Conservation (phyloP, 2,113 vertebrate genomes). For the Nothobranchius kuhntae region DNA sequence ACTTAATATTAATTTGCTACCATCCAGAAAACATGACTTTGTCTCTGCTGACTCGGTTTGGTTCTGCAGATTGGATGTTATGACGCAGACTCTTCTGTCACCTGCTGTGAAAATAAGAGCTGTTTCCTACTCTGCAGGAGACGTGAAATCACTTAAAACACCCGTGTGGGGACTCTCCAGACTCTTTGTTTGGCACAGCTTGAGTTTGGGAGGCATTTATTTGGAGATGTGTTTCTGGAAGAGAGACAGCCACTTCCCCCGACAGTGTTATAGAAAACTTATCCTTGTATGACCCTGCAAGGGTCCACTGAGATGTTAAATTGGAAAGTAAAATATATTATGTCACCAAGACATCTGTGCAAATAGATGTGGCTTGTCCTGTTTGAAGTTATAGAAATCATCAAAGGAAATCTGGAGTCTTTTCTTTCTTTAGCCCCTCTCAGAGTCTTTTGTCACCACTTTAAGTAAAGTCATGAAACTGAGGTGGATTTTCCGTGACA, state of each 20-base stretch:
- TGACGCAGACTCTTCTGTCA: constrained; percentile 26
- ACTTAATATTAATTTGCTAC: no score
- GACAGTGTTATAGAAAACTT: background rate
- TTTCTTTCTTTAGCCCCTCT: background rate
- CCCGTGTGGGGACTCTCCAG: background rate
- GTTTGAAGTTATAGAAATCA: no score
- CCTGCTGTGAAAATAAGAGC: constrained; percentile 17
- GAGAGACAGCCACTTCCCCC: background rate
- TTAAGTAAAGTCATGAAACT: constrained; percentile 37
- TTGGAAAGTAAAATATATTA: no score
- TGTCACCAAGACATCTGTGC: no score
- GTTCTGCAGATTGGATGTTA: constrained; percentile 19
- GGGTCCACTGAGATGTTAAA: background rate
- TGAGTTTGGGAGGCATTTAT: constrained; percentile 1
- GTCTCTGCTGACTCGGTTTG: constrained; percentile 37
- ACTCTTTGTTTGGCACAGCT: constrained; percentile 7
- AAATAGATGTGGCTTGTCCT: no score
- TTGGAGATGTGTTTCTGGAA: constrained; percentile 5
- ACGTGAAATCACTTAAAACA: constrained; percentile 33
- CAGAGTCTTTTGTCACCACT: background rate
- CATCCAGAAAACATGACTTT: constrained; percentile 33
- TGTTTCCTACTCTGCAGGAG: constrained; percentile 8
- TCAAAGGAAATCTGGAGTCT: no score
- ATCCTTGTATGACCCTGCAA: background rate
- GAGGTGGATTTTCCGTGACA: constrained; percentile 28